phyloP scores from a whole-genome alignment of 1,140 invertebrate genomes.

The Ceratitis capitata region DNA sequence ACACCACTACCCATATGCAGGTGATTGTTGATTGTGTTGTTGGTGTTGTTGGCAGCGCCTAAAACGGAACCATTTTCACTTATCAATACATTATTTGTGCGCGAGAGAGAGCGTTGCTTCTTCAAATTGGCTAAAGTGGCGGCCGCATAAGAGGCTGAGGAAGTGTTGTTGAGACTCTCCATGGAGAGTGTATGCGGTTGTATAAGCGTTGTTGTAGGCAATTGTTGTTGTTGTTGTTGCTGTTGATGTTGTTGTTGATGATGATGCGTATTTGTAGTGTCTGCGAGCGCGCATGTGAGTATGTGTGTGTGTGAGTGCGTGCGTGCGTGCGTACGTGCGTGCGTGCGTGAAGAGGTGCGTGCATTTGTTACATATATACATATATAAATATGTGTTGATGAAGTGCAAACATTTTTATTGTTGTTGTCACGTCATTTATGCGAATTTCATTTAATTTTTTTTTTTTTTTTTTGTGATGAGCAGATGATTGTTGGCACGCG shows the following conservation, averaged over 20 bases:
- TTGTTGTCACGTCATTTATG: too few species aligned
- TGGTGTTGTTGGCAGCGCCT: slow-evolving; percentile 58
- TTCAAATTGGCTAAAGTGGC: slow-evolving; percentile 87
- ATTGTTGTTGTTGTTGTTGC: slow-evolving; percentile 43
- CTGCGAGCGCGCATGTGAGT: neutral
- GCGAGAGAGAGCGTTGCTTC: slow-evolving; percentile 84
- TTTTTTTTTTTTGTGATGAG: neutral
- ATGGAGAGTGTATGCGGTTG: slow-evolving; percentile 43
- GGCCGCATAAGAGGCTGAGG: slow-evolving; percentile 50
- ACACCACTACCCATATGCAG: slow-evolving; percentile 41
- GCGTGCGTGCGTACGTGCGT: neutral
- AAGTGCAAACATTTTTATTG: too few species aligned
- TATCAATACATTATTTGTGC: slow-evolving; percentile 69
- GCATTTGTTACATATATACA: too few species aligned
- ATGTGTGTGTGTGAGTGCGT: neutral
- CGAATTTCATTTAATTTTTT: too few species aligned
- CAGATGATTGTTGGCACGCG: neutral
- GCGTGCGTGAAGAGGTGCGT: neutral
- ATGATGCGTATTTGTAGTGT: slow-evolving; percentile 42
- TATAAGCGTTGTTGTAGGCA: slow-evolving; percentile 57
- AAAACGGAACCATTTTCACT: slow-evolving; percentile 63
- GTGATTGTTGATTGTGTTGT: slow-evolving; percentile 47
- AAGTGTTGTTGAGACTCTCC: neutral
- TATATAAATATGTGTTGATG: too few species aligned
- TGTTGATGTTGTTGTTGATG: slow-evolving; percentile 40